Base-by-base conservation (phyloP, 2,797 vertebrate species). In the Pyrocephalus nanus region DNA sequence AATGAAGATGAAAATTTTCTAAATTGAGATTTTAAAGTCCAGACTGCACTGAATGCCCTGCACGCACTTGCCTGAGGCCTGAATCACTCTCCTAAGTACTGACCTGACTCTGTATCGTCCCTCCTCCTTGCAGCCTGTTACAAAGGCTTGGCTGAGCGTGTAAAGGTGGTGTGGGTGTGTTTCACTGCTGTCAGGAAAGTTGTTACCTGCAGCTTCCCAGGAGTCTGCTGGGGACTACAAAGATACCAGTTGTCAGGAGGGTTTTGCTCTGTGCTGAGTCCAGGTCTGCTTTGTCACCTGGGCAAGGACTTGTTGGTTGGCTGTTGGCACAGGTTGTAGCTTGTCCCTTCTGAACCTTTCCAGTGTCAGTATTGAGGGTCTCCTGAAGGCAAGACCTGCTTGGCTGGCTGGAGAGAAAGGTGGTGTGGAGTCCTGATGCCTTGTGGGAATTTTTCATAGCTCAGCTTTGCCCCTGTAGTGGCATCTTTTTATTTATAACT, bases 1-100 rank as follows among this genome's bases (percentile, higher is more conserved):
- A 72, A 60, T 53, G 6, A 15, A 0, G 1, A 14, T 32, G 40
- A 8, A 23, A 2, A 8, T 5, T 22, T 78, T 42, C 26, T 5
- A 8, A 64, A 57, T 32, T 8, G 2, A 54, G 42, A 8, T 47
- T 34, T 36, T 67, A 23, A 91, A 87, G 45, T 43, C 42, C 48
- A 30, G 53, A 25, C 73, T 88, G 15, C 40, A 26, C 1, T 25
- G 60, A 57, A n/a, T 23, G 54, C 40, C 17, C 47, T 57, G 23
- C 17, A 5, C 4, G 19, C 19, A 6, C 83, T 80, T 29, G 67
- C 67, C 42, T 21, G 12, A 71, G 51, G 40, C 47, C 57, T 1
- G 15, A 20, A 25, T 45, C 38, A 1, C 21, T 60, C 50, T 34
- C 12, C 2, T 19, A 11, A 19, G 66, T 16, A 4, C 43, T 60